Evolutionary conservation across 2,113 vertebrate species (phyloP).

Genomic region (Pogona vitticeps): DNA sequence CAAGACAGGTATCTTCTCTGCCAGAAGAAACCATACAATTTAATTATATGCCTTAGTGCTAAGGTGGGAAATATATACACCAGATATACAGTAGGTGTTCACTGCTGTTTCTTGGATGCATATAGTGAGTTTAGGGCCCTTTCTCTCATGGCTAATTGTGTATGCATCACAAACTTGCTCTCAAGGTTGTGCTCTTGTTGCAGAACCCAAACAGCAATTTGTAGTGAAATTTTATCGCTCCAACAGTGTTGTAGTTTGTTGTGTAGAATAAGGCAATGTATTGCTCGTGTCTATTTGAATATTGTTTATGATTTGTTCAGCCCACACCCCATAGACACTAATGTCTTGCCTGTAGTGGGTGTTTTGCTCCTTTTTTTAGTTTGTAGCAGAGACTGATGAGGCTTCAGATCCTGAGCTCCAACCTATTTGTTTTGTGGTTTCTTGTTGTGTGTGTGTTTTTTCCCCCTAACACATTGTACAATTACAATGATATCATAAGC

Average conservation of each 20-base stretch:
- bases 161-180: neutral
- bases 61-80: rapidly evolving
- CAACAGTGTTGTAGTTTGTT: neutral
- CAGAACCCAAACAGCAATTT: neutral
- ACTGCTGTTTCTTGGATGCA: neutral
- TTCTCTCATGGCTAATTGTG: neutral
- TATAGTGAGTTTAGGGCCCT: neutral
- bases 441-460: too few relatives aligned
- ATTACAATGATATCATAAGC: too few relatives aligned
- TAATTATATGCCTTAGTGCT: neutral
- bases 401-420: too few relatives aligned
- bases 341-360: too few relatives aligned
- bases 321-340: too few relatives aligned
- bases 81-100: neutral
- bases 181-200: neutral
- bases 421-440: too few relatives aligned
- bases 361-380: too few relatives aligned
- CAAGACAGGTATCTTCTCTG: neutral
- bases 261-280: neutral
- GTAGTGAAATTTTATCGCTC: neutral
- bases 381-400: too few relatives aligned
- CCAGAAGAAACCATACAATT: neutral
- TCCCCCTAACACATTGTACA: too few relatives aligned
- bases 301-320: neutral
- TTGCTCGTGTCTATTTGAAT: too few relatives aligned